Percentiles rank a stretch among this genome's conserved stretches.
phyloP scores from a whole-genome alignment of 2,797 vertebrate genomes.

The Karalla daura region DNA sequence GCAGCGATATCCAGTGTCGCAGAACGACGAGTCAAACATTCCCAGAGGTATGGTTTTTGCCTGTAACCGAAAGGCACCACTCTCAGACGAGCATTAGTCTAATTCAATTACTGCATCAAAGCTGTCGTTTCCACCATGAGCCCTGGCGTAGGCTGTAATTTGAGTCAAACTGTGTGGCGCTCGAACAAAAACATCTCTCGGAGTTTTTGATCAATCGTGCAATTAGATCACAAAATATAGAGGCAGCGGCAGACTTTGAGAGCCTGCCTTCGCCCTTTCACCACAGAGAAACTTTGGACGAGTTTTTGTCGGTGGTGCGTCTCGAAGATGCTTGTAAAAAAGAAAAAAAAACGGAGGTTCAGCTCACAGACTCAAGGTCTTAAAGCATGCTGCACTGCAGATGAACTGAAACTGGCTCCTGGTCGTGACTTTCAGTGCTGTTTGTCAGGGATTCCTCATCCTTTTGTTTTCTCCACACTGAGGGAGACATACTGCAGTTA shows the following conservation, averaged over 20 bases:
- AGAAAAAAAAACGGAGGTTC: not conserved
- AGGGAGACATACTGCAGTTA: not conserved
- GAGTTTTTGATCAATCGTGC: slow-evolving; percentile 31
- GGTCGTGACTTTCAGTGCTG: not conserved
- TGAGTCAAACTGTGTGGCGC: slow-evolving; percentile 20
- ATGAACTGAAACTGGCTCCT: not conserved
- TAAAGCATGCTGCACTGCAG: no score
- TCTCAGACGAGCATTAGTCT: slow-evolving; percentile 5
- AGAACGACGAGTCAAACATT: not conserved
- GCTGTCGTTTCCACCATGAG: slow-evolving; percentile 8
- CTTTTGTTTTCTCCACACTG: not conserved
- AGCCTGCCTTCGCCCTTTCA: slow-evolving; percentile 15
- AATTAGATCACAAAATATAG: slow-evolving; percentile 40
- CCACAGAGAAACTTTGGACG: not conserved
- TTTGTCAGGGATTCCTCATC: not conserved
- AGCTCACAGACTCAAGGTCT: not conserved
- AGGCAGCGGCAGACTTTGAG: not conserved
- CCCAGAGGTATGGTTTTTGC: not conserved
- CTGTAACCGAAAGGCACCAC: not conserved
- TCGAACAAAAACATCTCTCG: slow-evolving; percentile 22
- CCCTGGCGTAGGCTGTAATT: slow-evolving; percentile 21
- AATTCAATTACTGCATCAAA: slow-evolving; percentile 33
- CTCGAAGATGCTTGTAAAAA: not conserved
- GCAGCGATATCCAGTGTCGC: not conserved
- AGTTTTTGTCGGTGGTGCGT: not conserved